Evolutionary conservation across 2,888 invertebrate genomes (phyloP), one percentile per base, ranked within the genome.

Genomic region (Pristionchus entomophagus): DNA sequence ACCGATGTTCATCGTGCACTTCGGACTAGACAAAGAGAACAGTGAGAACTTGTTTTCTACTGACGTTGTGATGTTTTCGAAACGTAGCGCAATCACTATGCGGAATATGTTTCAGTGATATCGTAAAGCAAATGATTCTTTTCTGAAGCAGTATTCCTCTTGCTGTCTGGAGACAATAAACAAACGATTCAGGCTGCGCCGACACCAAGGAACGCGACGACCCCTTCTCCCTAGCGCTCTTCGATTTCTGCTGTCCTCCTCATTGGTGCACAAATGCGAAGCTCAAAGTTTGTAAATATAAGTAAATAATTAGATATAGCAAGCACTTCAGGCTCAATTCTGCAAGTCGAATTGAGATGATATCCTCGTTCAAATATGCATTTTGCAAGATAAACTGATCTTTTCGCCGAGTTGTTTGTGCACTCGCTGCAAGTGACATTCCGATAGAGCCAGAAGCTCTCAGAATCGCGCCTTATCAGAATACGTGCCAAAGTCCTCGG

Each of bases 241-340:
- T 26, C 73, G 26, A 73, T 19, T 73, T 73, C 73, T 73, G 73
- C 41, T 73, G 73, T 19, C 73, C 73, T 14, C 73, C 45, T 2
- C n/a, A 41, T 10, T 73, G 73, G 73, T 73, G 73, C 45, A 73
- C 41, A 2, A 73, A 73, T 73, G 73, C 38, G 73, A 73, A 73
- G 19, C 26, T 73, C n/a, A 73, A 45, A 41, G 73, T 69, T 62
- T 0, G n/a, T 62, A 10, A 10, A 2, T 29, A 3, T 32, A 0
- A 5, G 8, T 32, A 29, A 26, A 17, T 29, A 32, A 62, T 62
- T 12, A 10, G 29, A n/a, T 8, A 2, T 14, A 10, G 51, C 51
- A 2, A 26, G 0, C 1, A 56, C 29, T 62, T 65, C 22, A 65
- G 65, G 65, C 35, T 1, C 65, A 65, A 35, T 35, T 65, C 65